Evolutionary conservation across 2,113 vertebrate species (phyloP).

Genomic region (Scomber scombrus): DNA sequence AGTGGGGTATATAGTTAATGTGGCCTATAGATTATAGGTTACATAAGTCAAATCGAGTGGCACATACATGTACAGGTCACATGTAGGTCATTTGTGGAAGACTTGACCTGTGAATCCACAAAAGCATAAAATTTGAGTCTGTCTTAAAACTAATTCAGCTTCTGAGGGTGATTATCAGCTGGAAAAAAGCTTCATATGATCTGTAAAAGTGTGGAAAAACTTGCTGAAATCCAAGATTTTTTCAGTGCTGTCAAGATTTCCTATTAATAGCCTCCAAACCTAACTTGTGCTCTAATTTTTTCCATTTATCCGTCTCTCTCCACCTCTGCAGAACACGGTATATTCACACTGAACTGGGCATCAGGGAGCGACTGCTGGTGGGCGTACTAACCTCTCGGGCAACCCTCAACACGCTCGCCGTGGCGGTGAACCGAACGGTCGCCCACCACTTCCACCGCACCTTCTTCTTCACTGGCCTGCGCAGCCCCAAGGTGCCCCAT

Average conservation of each 20-base stretch:
- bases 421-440: conserved; percentile 95
- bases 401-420: conserved; percentile 91
- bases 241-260: no score
- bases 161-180: not conserved
- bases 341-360: conserved; percentile 97
- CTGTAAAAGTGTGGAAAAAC: no score
- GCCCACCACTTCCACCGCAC: conserved; percentile 93
- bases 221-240: no score
- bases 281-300: no score
- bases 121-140: not conserved
- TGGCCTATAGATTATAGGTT: conserved; percentile 4
- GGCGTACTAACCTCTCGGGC: conserved; percentile 92
- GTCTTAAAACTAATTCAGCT: not conserved
- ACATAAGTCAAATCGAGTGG: not conserved
- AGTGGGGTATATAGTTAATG: not conserved
- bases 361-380: conserved; percentile 93
- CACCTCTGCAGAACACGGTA: conserved; percentile 91
- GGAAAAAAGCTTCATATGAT: not conserved
- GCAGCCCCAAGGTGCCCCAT: conserved; percentile 90
- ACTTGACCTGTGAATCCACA: not conserved
- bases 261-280: no score
- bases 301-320: not conserved
- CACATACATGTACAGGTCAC: not conserved
- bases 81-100: not conserved
- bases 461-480: conserved; percentile 94